phyloP scores from a whole-genome alignment of 2,797 vertebrate species.

The Falco peregrinus region DNA sequence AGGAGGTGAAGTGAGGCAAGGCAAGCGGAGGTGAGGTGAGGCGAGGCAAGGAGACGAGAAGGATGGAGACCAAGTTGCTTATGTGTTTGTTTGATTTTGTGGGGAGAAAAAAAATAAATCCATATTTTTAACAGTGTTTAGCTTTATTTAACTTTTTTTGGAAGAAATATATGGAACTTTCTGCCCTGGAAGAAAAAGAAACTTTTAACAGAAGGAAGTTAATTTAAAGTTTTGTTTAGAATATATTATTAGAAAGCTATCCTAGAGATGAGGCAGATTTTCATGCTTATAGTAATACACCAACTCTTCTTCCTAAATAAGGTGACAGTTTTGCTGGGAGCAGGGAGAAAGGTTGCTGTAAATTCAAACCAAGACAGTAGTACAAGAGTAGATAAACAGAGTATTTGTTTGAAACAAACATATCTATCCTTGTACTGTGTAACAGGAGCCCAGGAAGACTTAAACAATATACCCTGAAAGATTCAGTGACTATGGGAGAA shows the following conservation, averaged over 20 bases:
- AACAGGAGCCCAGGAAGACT: neutral
- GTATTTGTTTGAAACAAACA: neutral
- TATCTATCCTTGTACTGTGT: neutral
- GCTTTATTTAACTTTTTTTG: neutral
- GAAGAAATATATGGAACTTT: neutral
- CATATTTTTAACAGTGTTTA: neutral
- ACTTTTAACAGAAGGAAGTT: neutral
- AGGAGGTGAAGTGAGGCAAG: no score
- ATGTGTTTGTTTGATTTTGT: neutral
- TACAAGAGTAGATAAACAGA: neutral
- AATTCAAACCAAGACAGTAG: neutral
- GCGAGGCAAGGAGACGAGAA: neutral
- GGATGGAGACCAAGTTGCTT: neutral
- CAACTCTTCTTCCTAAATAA: neutral
- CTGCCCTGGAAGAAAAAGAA: neutral
- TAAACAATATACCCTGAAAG: neutral
- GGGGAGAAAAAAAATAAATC: neutral
- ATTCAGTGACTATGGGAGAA: neutral
- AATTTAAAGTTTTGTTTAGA: neutral
- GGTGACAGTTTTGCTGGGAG: neutral
- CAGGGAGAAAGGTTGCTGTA: neutral
- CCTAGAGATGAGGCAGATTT: neutral
- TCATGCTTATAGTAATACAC: neutral
- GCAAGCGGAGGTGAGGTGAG: neutral
- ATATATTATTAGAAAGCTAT: neutral